A percentile compares a stretch with the other conserved stretches of the same genome.
Evolutionary conservation across 2,113 vertebrate genomes (phyloP).

Genomic region (Theristicus caerulescens): DNA sequence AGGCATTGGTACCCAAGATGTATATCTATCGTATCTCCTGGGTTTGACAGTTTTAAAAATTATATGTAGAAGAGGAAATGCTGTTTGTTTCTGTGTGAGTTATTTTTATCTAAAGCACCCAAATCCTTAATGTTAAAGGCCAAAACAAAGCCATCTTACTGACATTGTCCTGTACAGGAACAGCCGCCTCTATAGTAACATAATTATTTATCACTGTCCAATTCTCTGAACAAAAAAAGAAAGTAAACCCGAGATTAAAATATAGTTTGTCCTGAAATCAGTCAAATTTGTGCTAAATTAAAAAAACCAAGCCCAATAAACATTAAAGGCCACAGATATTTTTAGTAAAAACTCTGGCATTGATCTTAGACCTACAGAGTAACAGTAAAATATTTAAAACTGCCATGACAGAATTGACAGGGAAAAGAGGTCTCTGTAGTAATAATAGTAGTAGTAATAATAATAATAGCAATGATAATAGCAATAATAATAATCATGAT

Average conservation of each 20-base stretch:
- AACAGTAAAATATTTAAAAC: background rate
- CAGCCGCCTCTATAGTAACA: background rate
- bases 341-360: background rate
- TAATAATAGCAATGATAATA: background rate
- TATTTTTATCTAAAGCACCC: conserved; percentile 18
- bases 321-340: background rate
- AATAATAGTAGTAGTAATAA: background rate
- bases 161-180: background rate
- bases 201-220: background rate
- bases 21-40: background rate
- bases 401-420: background rate
- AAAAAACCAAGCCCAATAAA: background rate
- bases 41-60: background rate
- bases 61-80: background rate
- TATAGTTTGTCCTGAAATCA: background rate
- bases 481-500: background rate
- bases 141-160: background rate
- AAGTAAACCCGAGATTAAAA: background rate
- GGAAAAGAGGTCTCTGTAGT: background rate
- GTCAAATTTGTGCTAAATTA: background rate
- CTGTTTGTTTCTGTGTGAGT: background rate
- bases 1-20: background rate
- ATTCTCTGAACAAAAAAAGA: background rate
- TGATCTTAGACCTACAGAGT: background rate
- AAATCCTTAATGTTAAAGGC: background rate